Evolutionary conservation across 1,140 invertebrate species (phyloP), one percentile per base, ranked within the genome.

Genomic region (Eupristina koningsbergeri): DNA sequence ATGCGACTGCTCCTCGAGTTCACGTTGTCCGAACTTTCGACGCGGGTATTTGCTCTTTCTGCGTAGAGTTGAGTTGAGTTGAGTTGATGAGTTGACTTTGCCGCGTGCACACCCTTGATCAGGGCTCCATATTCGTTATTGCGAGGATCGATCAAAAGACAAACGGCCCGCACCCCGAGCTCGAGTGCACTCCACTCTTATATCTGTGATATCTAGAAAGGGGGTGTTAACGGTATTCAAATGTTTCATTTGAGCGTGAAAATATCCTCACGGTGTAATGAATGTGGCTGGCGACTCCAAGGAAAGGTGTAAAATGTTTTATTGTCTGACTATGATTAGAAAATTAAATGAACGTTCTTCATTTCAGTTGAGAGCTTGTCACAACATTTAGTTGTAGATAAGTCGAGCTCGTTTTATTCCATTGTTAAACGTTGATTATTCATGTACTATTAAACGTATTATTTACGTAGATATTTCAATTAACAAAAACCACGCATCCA

Each of bases 41-140:
- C 47, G 31, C 29, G 58, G 39, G 13, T 71, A n/a, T 71, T 71
- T 41, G 67, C 67, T 36, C 67, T 81, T 73, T 81, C 67, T 31
- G 31, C 79, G 64, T 7, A 9, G 63, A 64, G 53, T 9, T 34
- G 50, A 29, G 41, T 45, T 11, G n/a, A n/a, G n/a, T n/a, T n/a
- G n/a, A n/a, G n/a, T n/a, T 36, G 75, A n/a, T 6, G 63, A 45
- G 39, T 26, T 50, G 78, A 41, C 39, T 79, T 31, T 50, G 61
- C 61, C 75, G 26, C 17, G 36, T 39, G 36, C 45, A 1, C 17
- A 26, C 9, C 13, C n/a, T n/a, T n/a, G n/a, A n/a, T 45, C 41
- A 7, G 19, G 0, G 73, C 45, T 31, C 34, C 31, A 11, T 58
- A 29, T 39, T 61, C 34, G 75, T 58, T 39, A 61, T 41, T 63